Conservation (phyloP, 2,113 vertebrate genomes). For the Ceratotherium simum region DNA sequence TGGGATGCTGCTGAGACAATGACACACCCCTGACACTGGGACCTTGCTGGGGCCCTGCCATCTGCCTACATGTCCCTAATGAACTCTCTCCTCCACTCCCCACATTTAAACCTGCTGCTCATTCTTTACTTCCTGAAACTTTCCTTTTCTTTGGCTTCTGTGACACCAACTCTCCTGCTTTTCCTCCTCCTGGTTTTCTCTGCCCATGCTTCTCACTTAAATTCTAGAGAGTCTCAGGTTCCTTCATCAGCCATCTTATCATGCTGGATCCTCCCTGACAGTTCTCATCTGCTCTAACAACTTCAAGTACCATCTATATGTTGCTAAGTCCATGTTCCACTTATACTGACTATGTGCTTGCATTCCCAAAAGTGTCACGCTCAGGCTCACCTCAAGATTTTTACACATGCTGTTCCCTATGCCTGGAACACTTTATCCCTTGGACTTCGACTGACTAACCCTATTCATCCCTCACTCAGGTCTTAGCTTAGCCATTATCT, state of each 20-base stretch:
- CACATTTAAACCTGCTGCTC: neutral
- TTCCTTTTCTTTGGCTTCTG: neutral
- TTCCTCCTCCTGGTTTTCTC: neutral
- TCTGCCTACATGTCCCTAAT: rapidly evolving
- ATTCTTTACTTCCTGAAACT: neutral
- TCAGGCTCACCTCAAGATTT: neutral
- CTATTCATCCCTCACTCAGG: neutral
- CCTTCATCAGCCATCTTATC: rapidly evolving
- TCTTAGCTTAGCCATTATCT: neutral
- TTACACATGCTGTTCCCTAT: rapidly evolving
- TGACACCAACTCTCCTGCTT: neutral
- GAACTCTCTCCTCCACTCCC: too few species aligned
- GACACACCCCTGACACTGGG: too few species aligned
- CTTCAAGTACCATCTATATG: neutral
- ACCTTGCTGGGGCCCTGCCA: too few species aligned
- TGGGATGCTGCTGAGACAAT: neutral
- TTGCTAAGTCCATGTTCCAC: rapidly evolving
- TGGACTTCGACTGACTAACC: neutral
- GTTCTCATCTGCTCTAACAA: neutral
- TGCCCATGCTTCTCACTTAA: neutral
- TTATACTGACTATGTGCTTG: rapidly evolving
- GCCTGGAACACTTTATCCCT: neutral
- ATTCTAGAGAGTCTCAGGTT: neutral
- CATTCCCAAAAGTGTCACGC: neutral
- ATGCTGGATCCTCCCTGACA: rapidly evolving